Percentiles rank a stretch among this genome's conserved stretches.
Conservation (phyloP, 2,888 invertebrate species). For the Ptychoptera contaminata region DNA sequence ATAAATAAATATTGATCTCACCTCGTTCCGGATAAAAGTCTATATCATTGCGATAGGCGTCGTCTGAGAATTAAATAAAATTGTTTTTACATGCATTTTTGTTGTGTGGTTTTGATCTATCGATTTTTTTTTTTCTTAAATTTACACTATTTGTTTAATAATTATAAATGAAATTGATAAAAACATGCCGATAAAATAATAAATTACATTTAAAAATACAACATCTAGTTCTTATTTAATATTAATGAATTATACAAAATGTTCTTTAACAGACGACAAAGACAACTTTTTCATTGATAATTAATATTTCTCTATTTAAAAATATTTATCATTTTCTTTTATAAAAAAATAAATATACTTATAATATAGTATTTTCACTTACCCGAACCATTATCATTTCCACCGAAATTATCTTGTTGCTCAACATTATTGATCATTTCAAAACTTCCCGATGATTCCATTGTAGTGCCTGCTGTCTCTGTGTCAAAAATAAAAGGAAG, state of each 20-base stretch:
- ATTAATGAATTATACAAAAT: background rate
- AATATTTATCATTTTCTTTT: too few relatives aligned
- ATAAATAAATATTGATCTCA: too few relatives aligned
- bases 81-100: too few relatives aligned
- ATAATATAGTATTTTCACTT: conserved; percentile 4
- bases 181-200: background rate
- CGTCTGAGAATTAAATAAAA: too few relatives aligned
- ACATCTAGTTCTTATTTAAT: background rate
- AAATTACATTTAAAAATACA: background rate
- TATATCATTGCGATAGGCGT: too few relatives aligned
- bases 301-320: too few relatives aligned
- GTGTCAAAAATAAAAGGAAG: background rate
- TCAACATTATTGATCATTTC: conserved; percentile 50
- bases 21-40: too few relatives aligned
- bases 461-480: conserved; percentile 1
- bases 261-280: background rate
- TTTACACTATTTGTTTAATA: background rate
- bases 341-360: conserved; percentile 7
- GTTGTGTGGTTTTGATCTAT: background rate
- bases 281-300: too few relatives aligned
- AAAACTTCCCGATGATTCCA: conserved; percentile 44
- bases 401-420: conserved; percentile 21
- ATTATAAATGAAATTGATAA: background rate
- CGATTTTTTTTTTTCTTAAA: background rate
- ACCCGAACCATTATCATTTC: conserved; percentile 13